Evolutionary conservation across 2,888 invertebrate species (phyloP), one percentile per base, ranked within the genome.

Genomic region (Synergus umbraculus): DNA sequence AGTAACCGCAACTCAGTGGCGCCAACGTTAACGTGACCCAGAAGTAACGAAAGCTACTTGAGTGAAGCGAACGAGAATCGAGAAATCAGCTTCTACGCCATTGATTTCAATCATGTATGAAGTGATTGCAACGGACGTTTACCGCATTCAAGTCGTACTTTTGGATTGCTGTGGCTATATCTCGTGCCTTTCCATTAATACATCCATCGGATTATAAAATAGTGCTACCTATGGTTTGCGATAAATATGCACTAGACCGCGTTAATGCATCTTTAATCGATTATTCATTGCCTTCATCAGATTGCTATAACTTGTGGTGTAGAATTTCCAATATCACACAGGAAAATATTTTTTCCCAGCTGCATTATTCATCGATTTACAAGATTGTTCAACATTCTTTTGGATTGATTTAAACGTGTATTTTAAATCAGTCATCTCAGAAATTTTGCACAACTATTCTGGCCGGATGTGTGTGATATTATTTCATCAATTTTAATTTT

Each of bases 51-150:
- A 67, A 13, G 64, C 49, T 69, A 41, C 29, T 18, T 60, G 58
- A 18, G 67, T 22, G 44, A 67, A 69, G 44, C 29, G 29, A 54
- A 46, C 64, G 66, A 54, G 54, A 60, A 46, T 44, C 60, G 66
- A 54, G 54, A 60, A 46, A 54, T 67, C 82, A 29, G 15, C n/a
- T 63, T 43, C 82, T 81, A 78, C 83, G 83, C 81, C 77, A 76
- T 58, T 82, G 79, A 77, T 80, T 83, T 84, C 83, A 84, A 81
- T 85, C 81, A 83, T 81, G 81, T 80, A 84, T 76, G 78, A 85
- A 81, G 82, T 79, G 83, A 84, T 84, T 83, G 81, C 78, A 78
- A 79, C 78, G 79, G 82, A 82, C 81, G 81, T 84, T 83, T 83
- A 79, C 69, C 81, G 80, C 79, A 81, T 81, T 80, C 80, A 78